These are phyloP conservation scores for Drosophila stalkeri DNA, from an alignment of 2,888 invertebrate genomes.

Conservation along the genomic window DNA sequence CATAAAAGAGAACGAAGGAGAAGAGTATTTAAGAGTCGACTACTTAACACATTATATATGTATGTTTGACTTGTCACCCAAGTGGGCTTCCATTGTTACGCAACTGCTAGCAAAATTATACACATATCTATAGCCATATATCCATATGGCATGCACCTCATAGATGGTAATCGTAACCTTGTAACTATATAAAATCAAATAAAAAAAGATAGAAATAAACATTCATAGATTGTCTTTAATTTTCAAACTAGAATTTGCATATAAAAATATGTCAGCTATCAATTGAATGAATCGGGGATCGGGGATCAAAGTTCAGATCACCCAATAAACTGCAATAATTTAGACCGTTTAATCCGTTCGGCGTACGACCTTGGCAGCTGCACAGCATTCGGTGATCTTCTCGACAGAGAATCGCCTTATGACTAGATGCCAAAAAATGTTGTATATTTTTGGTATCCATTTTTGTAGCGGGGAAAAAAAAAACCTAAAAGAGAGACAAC, in stretches of 20 bases:
- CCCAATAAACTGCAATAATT: conserved; percentile 12
- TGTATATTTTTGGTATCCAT: background rate
- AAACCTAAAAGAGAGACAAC: background rate
- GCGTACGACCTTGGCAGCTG: conserved; percentile 3
- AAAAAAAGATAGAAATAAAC: background rate
- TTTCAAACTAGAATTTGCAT: conserved; percentile 13
- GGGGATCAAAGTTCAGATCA: conserved; percentile 1
- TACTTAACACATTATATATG: background rate
- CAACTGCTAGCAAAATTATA: conserved; percentile 1
- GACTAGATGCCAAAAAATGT: conserved; percentile 5
- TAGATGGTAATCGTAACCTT: background rate
- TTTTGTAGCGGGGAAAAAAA: background rate
- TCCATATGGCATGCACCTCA: conserved; percentile 2
- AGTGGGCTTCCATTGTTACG: background rate
- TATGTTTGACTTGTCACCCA: background rate
- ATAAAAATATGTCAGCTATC: background rate
- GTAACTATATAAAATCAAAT: background rate
- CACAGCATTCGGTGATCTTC: conserved; percentile 3
- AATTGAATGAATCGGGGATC: conserved; percentile 1
- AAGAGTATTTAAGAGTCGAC: background rate
- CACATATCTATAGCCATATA: background rate
- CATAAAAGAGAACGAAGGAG: no score
- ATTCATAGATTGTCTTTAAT: conserved; percentile 1
- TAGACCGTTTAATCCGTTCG: conserved; percentile 11
- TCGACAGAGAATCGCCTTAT: conserved; percentile 6